phyloP scores from a whole-genome alignment of 1,140 invertebrate species.

The Coboldia fuscipes region DNA sequence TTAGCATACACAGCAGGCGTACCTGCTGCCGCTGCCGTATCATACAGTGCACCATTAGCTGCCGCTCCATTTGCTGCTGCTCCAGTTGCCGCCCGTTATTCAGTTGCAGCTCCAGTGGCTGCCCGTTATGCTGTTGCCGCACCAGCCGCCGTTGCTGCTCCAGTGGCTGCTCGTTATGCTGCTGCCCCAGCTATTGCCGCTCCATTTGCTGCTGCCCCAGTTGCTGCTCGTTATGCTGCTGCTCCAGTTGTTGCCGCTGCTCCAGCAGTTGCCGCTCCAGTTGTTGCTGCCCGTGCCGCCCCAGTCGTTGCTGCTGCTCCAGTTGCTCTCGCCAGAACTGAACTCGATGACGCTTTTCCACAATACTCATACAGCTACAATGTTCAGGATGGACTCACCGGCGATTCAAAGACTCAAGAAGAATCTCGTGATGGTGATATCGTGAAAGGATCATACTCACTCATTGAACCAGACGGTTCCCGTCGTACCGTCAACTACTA shows the following conservation, averaged over 20 bases:
- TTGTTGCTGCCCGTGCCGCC: slow-evolving; percentile 6
- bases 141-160: slow-evolving; percentile 2
- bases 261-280: slow-evolving; percentile 19
- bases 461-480: slow-evolving; percentile 31
- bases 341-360: slow-evolving; percentile 26
- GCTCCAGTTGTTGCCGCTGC: slow-evolving; percentile 8
- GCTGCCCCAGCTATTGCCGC: slow-evolving; percentile 6
- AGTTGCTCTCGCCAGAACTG: slow-evolving; percentile 7
- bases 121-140: slow-evolving; percentile 4
- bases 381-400: slow-evolving; percentile 28
- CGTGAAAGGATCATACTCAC: slow-evolving; percentile 30
- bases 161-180: slow-evolving; percentile 8
- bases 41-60: slow-evolving; percentile 2
- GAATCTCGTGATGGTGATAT: slow-evolving; percentile 30
- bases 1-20: slow-evolving; percentile 12
- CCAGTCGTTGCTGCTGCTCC: slow-evolving; percentile 5
- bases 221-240: slow-evolving; percentile 5
- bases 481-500: slow-evolving; percentile 30
- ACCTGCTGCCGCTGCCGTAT: slow-evolving; percentile 9
- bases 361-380: slow-evolving; percentile 31
- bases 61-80: slow-evolving; percentile 6
- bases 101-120: slow-evolving; percentile 6
- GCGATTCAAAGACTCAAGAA: slow-evolving; percentile 31
- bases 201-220: slow-evolving; percentile 7
- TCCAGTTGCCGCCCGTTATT: slow-evolving; percentile 9